A percentile compares a stretch with the other conserved stretches of the same genome.
Conservation (phyloP, 2,888 invertebrate genomes). For the Eilema depressum region DNA sequence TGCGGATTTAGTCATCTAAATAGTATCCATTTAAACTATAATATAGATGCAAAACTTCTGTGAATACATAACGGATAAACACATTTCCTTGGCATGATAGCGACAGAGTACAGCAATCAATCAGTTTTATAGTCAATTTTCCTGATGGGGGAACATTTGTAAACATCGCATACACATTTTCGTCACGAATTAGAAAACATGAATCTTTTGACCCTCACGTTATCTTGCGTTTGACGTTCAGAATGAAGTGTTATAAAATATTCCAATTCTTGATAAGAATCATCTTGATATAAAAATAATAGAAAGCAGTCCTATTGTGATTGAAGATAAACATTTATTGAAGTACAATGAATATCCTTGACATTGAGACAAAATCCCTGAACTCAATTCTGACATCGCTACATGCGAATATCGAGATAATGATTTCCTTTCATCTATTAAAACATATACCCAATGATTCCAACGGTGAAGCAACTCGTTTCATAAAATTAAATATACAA, state of each 20-base stretch:
- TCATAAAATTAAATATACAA: conserved; percentile 30
- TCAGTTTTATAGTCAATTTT: not conserved
- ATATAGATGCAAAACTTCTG: not conserved
- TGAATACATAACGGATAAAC: not conserved
- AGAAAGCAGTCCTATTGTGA: not conserved
- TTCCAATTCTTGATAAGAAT: not conserved
- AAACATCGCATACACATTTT: not conserved
- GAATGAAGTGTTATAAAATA: not conserved
- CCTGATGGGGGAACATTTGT: not conserved
- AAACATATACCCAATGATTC: conserved; percentile 23
- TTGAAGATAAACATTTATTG: not conserved
- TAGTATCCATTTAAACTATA: not conserved
- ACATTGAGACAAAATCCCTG: not conserved
- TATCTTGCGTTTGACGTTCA: not conserved
- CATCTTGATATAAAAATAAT: not conserved
- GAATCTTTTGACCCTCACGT: not conserved
- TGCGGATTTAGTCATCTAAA: not conserved
- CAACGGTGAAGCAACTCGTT: conserved; percentile 17
- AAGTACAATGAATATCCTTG: not conserved
- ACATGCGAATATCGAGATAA: conserved; percentile 5
- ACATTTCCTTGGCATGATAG: not conserved
- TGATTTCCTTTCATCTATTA: conserved; percentile 25
- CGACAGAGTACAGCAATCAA: not conserved
- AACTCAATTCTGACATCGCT: not conserved
- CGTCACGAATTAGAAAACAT: not conserved